Base-by-base conservation (phyloP, 2,797 vertebrate genomes). In the Aselliscus stoliczkanus region DNA sequence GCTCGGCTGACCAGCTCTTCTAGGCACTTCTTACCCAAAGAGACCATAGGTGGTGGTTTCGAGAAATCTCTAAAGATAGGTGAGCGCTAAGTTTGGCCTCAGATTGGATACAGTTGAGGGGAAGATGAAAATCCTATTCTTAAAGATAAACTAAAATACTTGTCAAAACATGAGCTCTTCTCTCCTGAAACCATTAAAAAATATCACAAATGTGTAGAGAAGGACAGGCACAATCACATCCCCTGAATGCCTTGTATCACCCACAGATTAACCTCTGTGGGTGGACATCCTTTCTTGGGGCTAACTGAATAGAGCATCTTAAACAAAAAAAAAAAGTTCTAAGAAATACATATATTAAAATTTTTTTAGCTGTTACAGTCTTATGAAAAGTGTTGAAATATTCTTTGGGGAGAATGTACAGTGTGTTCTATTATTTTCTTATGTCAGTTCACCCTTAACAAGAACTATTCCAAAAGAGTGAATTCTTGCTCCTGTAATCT, bases 111-210 rank as follows among this genome's bases (percentile, higher is more conserved):
- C n/a, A 15, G 21, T 18, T 70, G 73, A 27, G 76, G 10, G 86
- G 20, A 12, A 62, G 73, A 17, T 42, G 42, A 88, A 80, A 20
- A 25, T 11, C 13, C 4, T 34, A 60, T 89, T 62, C 65, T 80
- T 75, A 58, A 95, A 93, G 85, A 20, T 39, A 84, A 67, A 67
- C 20, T 58, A 10, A 39, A 95, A 69, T 62, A 47, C 42, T 47
- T 82, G 21, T 67, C 27, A 81, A 75, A 76, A n/a, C 67, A 2
- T 37, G 88, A 60, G 1, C 0, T 25, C 17, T 80, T 18, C n/a
- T 81, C 34, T 83, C 56, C n/a, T 54, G 42, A 88, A 93, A 87
- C 29, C 62, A 39, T 79, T 80, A 52, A 52, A 77, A 76, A 80
- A n/a, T 52, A 56, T 1, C 81, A 52, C 5, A 52, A 80, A 69